Conservation (phyloP, 2,113 vertebrate species). For the Dromiciops gliroides region DNA sequence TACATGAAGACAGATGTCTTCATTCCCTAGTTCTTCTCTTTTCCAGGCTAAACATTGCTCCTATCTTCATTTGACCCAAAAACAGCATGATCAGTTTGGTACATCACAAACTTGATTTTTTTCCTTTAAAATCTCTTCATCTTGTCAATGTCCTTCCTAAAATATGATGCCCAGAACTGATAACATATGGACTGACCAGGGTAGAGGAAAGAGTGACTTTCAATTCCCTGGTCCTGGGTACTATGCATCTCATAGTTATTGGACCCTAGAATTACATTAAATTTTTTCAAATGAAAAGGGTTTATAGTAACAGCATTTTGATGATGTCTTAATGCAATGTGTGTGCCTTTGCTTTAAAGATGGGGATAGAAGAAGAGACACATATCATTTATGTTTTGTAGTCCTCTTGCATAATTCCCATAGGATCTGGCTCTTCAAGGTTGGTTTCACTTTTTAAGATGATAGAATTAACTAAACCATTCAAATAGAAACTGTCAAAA, state of each 20-base stretch:
- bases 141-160: background rate
- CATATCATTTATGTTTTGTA: slow-evolving; percentile 10
- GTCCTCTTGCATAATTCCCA: background rate
- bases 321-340: background rate
- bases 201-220: background rate
- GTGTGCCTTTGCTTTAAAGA: slow-evolving; percentile 8
- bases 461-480: slow-evolving; percentile 7
- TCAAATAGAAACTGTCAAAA: slow-evolving; percentile 19
- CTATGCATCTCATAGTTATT: background rate
- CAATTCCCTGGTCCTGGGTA: background rate
- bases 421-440: slow-evolving; percentile 25
- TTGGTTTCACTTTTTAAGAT: slow-evolving; percentile 21
- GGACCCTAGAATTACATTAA: background rate
- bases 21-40: background rate
- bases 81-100: background rate
- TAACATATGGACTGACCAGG: background rate
- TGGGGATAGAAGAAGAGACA: background rate
- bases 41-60: background rate
- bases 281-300: background rate
- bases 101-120: background rate
- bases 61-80: background rate
- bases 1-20: background rate
- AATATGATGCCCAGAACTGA: background rate
- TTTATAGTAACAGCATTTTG: background rate
- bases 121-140: background rate